A percentile compares a stretch with the other conserved stretches of the same genome.
Conservation (phyloP, 2,113 vertebrate species). For the Urocitellus parryii region DNA sequence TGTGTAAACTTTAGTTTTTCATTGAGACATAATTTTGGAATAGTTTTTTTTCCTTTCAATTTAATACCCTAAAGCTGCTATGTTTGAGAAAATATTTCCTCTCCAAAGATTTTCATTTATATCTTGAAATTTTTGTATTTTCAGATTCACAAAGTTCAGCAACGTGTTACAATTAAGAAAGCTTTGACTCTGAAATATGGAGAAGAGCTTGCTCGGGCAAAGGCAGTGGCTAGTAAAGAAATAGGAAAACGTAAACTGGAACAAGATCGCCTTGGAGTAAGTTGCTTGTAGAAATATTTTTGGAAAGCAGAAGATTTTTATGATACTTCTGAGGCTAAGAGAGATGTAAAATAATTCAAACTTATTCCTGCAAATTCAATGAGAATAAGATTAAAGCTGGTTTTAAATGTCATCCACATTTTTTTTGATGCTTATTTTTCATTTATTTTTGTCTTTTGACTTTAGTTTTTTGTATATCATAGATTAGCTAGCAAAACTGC, state of each 20-base stretch:
- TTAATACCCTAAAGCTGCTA: slow-evolving; percentile 16
- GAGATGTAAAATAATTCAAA: slow-evolving; percentile 35
- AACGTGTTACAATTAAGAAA: slow-evolving; percentile 94
- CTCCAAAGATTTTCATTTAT: slow-evolving; percentile 37
- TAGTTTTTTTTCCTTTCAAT: slow-evolving; percentile 32
- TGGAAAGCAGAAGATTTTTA: background rate
- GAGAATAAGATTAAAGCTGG: slow-evolving; percentile 34
- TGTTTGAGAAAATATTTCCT: slow-evolving; percentile 35
- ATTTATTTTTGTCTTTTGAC: slow-evolving; percentile 17
- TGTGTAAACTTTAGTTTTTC: slow-evolving; percentile 3
- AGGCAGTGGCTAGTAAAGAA: slow-evolving; percentile 89
- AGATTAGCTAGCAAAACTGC: slow-evolving; percentile 51
- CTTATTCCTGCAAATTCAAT: slow-evolving; percentile 13
- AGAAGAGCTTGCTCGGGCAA: slow-evolving; percentile 93
- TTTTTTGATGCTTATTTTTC: slow-evolving; percentile 59
- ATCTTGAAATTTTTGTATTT: slow-evolving; percentile 42
- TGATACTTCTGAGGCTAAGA: slow-evolving; percentile 24
- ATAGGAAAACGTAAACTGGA: slow-evolving; percentile 90
- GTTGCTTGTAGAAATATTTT: slow-evolving; percentile 72
- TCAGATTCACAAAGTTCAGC: slow-evolving; percentile 95
- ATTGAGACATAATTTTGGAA: background rate
- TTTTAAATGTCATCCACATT: slow-evolving; percentile 39
- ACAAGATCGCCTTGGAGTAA: slow-evolving; percentile 88
- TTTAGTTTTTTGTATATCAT: slow-evolving; percentile 17
- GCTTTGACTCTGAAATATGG: slow-evolving; percentile 90